Evolutionary conservation across 2,113 vertebrate genomes (phyloP).

Genomic region (Psammodynastes pulverulentus): DNA sequence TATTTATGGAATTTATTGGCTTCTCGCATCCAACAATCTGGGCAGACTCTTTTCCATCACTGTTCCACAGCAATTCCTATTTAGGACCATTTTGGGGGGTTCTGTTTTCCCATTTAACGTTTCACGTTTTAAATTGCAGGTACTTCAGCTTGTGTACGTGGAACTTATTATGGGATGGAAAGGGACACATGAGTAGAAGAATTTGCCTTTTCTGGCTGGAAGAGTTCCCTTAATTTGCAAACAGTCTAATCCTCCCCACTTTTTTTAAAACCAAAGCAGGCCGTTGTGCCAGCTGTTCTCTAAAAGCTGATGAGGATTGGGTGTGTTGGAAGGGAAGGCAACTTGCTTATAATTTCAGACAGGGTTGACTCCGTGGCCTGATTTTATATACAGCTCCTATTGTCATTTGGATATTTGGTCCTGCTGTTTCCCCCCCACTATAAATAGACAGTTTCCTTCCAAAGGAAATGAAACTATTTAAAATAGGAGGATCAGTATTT

Average conservation of each 20-base stretch:
- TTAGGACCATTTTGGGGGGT: background rate
- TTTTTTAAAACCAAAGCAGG: background rate
- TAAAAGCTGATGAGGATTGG: conserved; percentile 44
- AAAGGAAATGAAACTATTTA: conserved; percentile 63
- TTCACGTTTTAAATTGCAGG: background rate
- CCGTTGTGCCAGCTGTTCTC: conserved; percentile 14
- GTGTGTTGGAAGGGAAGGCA: conserved; percentile 34
- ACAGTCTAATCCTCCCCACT: conserved; percentile 4
- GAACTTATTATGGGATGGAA: background rate
- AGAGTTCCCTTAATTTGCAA: conserved; percentile 9
- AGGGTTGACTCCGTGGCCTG: conserved; percentile 40
- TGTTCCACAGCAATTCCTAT: background rate
- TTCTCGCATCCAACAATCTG: too few relatives aligned
- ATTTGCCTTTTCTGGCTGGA: background rate
- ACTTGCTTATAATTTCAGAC: conserved; percentile 45
- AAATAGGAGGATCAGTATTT: conserved; percentile 57
- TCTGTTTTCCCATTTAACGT: background rate
- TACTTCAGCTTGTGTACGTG: background rate
- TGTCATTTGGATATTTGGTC: conserved; percentile 53
- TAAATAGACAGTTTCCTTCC: conserved; percentile 69
- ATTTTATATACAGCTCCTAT: conserved; percentile 61
- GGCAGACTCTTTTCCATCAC: background rate
- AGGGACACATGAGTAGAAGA: background rate
- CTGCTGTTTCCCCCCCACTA: conserved; percentile 59
- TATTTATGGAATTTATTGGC: too few relatives aligned